Evolutionary conservation across 2,113 vertebrate species (phyloP).

Genomic region (Camelus bactrianus): DNA sequence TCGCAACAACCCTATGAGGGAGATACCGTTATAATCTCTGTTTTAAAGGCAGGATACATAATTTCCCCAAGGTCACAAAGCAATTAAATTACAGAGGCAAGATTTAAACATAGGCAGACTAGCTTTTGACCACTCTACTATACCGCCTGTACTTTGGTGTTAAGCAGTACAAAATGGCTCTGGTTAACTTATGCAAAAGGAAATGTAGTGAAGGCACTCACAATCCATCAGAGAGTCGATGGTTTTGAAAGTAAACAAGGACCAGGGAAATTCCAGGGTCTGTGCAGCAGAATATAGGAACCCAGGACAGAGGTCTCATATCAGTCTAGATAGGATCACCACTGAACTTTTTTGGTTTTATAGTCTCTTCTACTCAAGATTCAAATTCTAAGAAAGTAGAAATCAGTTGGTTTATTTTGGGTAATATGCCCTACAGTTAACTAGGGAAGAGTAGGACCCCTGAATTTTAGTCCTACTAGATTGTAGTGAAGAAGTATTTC

Average conservation of each 20-base stretch:
- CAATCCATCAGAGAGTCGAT: not conserved
- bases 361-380: not conserved
- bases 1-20: not conserved
- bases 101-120: conserved; percentile 25
- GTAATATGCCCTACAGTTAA: not conserved
- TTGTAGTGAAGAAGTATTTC: conserved; percentile 20
- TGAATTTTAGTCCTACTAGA: conserved; percentile 2
- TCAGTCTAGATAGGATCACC: not conserved
- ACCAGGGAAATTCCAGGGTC: not conserved
- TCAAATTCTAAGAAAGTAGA: conserved; percentile 27
- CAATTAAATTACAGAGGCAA: conserved; percentile 3
- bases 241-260: not conserved
- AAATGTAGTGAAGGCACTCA: not conserved
- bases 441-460: not conserved
- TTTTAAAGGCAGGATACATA: conserved; percentile 10
- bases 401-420: conserved; percentile 15
- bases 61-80: not conserved
- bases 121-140: not conserved
- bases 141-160: not conserved
- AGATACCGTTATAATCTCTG: not conserved
- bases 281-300: not conserved
- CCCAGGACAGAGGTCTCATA: not conserved
- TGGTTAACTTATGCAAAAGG: not conserved
- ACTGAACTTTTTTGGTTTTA: not conserved
- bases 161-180: not conserved